Conservation (phyloP, 2,797 vertebrate species). For the Natrix natrix region DNA sequence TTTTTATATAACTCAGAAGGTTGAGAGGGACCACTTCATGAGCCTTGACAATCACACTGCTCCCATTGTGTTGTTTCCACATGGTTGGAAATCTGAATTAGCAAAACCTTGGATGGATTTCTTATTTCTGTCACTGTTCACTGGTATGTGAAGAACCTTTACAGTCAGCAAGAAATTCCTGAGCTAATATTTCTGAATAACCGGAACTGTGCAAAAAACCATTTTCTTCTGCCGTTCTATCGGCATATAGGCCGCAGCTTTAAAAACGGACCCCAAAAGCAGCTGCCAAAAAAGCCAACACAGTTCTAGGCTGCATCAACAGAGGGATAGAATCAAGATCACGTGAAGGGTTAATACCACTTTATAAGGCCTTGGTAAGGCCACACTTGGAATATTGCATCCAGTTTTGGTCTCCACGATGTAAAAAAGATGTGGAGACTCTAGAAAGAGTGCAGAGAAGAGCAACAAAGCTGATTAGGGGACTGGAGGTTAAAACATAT, state of each 20-base stretch:
- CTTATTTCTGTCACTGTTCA: not conserved
- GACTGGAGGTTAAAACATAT: too few species aligned
- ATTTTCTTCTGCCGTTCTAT: not conserved
- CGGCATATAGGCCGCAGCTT: not conserved
- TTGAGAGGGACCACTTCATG: not conserved
- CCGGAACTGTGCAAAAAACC: not conserved
- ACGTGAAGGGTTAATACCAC: too few species aligned
- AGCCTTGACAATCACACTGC: not conserved
- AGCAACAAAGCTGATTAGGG: too few species aligned
- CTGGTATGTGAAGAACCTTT: not conserved
- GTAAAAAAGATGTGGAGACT: too few species aligned
- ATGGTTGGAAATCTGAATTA: not conserved
- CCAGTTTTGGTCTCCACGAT: too few species aligned
- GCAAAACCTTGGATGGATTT: not conserved
- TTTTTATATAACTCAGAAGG: too few species aligned
- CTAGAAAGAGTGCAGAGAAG: too few species aligned
- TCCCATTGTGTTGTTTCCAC: not conserved
- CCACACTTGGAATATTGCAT: too few species aligned
- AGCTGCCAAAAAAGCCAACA: too few species aligned
- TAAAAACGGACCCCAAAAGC: not conserved
- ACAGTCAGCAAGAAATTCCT: not conserved
- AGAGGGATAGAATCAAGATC: too few species aligned
- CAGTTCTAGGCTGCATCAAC: too few species aligned
- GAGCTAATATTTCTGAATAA: not conserved
- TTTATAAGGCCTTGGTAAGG: too few species aligned